Conservation (phyloP, 2,888 invertebrate species). For the Acleris literana region DNA sequence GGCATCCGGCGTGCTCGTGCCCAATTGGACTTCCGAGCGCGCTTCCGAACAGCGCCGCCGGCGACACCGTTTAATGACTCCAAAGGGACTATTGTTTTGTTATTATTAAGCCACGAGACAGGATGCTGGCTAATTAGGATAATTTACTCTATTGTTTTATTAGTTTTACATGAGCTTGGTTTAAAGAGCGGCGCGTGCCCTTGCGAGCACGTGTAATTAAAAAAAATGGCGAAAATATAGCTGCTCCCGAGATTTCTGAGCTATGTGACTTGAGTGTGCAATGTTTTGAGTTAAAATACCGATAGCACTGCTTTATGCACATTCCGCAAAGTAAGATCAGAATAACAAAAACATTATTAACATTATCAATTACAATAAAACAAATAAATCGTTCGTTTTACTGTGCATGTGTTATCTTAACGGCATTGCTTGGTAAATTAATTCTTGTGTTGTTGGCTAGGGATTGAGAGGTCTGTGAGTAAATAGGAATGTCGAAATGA, state of each 20-base stretch:
- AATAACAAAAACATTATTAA: slow-evolving; percentile 29
- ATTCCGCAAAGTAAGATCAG: neutral
- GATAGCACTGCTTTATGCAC: too few relatives aligned
- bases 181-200: slow-evolving; percentile 32
- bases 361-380: slow-evolving; percentile 32
- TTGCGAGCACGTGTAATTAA: neutral
- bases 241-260: slow-evolving; percentile 1
- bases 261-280: too few relatives aligned
- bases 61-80: slow-evolving; percentile 68
- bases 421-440: slow-evolving; percentile 19
- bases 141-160: slow-evolving; percentile 69
- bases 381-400: slow-evolving; percentile 24
- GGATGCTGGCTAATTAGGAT: slow-evolving; percentile 79
- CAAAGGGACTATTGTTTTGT: slow-evolving; percentile 78
- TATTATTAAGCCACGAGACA: slow-evolving; percentile 80
- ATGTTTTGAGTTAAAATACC: too few relatives aligned
- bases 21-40: slow-evolving; percentile 82
- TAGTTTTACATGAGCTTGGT: slow-evolving; percentile 46
- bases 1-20: slow-evolving; percentile 73
- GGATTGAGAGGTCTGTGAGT: slow-evolving; percentile 29
- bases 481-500: slow-evolving; percentile 48
- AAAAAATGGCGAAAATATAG: neutral
- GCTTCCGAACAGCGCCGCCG: slow-evolving; percentile 76
- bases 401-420: slow-evolving; percentile 25
- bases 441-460: slow-evolving; percentile 22